Percentiles rank a stretch among this genome's conserved stretches.
These are phyloP conservation scores for Lasioglossum villosulum DNA, from an alignment of 2,888 invertebrate genomes.

Conservation along the genomic window DNA sequence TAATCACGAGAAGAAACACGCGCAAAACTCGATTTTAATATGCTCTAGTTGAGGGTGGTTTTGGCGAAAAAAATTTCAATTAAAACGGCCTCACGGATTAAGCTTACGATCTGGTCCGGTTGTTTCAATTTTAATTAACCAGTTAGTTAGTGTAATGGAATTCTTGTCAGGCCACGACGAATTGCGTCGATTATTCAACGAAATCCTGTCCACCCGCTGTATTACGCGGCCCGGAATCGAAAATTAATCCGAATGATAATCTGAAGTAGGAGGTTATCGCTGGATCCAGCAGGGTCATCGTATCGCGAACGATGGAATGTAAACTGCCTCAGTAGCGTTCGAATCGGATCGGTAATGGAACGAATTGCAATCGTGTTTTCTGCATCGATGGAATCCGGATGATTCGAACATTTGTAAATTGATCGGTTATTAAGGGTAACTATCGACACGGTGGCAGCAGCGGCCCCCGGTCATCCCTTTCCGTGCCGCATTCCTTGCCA, in stretches of 20 bases:
- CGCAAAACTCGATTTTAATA: not conserved
- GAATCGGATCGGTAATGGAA: conserved; percentile 22
- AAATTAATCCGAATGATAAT: conserved; percentile 26
- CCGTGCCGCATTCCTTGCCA: conserved; percentile 42
- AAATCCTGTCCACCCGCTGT: not conserved
- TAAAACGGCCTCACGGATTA: not conserved
- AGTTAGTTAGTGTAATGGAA: conserved; percentile 21
- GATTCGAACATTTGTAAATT: conserved; percentile 25
- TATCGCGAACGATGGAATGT: conserved; percentile 26
- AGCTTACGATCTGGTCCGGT: not conserved
- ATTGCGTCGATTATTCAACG: conserved; percentile 19
- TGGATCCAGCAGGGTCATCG: not conserved
- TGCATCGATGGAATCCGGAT: conserved; percentile 17
- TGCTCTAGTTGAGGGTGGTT: not conserved
- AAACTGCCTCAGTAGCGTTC: not conserved
- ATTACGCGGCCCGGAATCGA: not conserved
- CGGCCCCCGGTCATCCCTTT: conserved; percentile 1
- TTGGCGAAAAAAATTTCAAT: not conserved
- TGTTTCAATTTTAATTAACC: conserved; percentile 1
- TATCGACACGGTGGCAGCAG: conserved; percentile 9
- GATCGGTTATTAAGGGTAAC: conserved; percentile 23
- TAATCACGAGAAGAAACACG: not conserved
- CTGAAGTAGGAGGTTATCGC: conserved; percentile 21
- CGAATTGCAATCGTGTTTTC: conserved; percentile 15
- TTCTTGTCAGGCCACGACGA: not conserved